These are phyloP conservation scores for Oryzias curvinotus DNA, from an alignment of 2,113 vertebrate genomes.

Conservation along the genomic window DNA sequence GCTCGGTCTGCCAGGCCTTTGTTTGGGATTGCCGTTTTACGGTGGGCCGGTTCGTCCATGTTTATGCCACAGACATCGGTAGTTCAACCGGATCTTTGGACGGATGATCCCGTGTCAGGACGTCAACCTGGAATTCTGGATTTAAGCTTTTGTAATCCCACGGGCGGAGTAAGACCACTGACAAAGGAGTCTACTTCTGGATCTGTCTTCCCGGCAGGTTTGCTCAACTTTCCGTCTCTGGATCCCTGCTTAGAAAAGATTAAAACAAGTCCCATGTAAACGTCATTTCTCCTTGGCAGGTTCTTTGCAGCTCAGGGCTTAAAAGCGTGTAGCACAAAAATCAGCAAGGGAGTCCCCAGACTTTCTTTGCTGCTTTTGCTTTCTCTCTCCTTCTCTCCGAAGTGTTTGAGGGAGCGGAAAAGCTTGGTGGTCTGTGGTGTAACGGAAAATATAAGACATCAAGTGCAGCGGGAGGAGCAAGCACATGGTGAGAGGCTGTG, in stretches of 20 bases:
- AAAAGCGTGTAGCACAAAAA: not conserved
- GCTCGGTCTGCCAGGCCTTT: constrained; percentile 58
- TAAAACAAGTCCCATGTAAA: not conserved
- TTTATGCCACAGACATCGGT: constrained; percentile 14
- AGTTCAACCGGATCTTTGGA: constrained; percentile 32
- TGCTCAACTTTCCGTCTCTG: constrained; percentile 14
- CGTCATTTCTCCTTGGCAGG: not conserved
- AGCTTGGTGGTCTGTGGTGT: constrained; percentile 33
- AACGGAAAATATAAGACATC: constrained; percentile 32
- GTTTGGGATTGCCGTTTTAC: constrained; percentile 53
- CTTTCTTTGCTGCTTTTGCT: not conserved
- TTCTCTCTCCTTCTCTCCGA: not conserved
- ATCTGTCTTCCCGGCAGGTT: constrained; percentile 52
- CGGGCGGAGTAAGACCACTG: constrained; percentile 7
- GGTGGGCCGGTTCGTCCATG: constrained; percentile 44
- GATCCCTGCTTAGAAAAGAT: not conserved
- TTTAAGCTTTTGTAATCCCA: constrained; percentile 20
- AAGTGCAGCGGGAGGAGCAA: constrained; percentile 25
- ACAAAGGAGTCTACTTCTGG: constrained; percentile 16
- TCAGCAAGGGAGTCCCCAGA: no score
- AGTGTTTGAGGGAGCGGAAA: constrained; percentile 28
- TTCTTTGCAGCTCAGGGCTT: no score
- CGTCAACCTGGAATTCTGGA: constrained; percentile 30
- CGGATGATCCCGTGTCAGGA: constrained; percentile 39
- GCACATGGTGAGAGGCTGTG: constrained; percentile 9